phyloP scores from a whole-genome alignment of 2,113 vertebrate genomes.

The Tricholaema leucomelas region DNA sequence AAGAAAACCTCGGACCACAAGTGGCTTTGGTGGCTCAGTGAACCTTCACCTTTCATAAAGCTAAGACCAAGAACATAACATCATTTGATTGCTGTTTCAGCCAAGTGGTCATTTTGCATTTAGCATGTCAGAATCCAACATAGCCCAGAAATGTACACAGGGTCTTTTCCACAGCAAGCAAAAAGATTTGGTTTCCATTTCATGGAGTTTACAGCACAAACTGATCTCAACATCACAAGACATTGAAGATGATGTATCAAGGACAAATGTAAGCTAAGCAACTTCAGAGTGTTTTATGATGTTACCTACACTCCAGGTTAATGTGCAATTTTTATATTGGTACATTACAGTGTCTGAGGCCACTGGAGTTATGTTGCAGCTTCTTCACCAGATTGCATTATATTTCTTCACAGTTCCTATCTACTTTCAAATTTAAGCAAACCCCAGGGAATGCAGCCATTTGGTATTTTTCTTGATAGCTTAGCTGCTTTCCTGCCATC shows the following conservation, averaged over 20 bases:
- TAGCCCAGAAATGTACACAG: background rate
- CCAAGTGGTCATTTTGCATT: background rate
- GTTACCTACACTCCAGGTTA: conserved; percentile 16
- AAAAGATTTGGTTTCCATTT: background rate
- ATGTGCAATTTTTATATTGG: conserved; percentile 19
- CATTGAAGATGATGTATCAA: background rate
- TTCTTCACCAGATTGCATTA: conserved; percentile 50
- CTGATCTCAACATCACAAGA: background rate
- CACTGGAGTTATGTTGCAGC: background rate
- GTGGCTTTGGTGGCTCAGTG: background rate
- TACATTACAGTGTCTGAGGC: conserved; percentile 1
- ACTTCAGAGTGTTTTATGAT: background rate
- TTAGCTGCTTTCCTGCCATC: conserved; percentile 26
- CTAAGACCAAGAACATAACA: background rate
- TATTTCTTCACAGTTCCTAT: conserved; percentile 60
- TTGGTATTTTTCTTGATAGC: conserved; percentile 39
- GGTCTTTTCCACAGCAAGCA: background rate
- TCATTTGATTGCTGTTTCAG: background rate
- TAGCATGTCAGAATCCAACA: background rate
- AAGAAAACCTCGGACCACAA: background rate
- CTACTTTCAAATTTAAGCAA: conserved; percentile 65
- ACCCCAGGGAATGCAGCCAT: conserved; percentile 11
- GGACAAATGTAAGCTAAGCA: background rate
- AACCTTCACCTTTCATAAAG: background rate
- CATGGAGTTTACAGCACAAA: background rate